Evolutionary conservation across 2,888 invertebrate species (phyloP).

Genomic region (Scaeva pyrastri): DNA sequence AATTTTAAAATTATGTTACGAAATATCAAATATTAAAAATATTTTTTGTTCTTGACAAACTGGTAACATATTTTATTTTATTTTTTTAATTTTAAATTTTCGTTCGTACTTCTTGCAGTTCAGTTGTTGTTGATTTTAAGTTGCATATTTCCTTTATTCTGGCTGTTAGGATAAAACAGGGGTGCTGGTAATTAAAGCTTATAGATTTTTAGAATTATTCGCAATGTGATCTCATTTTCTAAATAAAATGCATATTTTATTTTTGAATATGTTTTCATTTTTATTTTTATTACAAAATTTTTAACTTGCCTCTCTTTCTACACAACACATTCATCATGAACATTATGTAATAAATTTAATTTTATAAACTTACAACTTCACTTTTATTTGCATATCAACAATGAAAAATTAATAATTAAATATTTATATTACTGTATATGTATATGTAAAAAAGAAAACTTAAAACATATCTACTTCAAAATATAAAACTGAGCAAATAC

Average conservation of each 20-base stretch:
- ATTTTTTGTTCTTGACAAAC: too few relatives aligned
- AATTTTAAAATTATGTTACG: too few relatives aligned
- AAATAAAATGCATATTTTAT: neutral
- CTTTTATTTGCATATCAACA: conserved; percentile 64
- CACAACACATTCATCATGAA: conserved; percentile 63
- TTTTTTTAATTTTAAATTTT: too few relatives aligned
- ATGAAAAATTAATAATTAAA: conserved; percentile 54
- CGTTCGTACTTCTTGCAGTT: too few relatives aligned
- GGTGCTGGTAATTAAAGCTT: too few relatives aligned
- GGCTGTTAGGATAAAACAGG: too few relatives aligned
- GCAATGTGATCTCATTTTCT: neutral
- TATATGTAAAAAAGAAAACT: conserved; percentile 34
- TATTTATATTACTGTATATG: neutral
- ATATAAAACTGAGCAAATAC: conserved; percentile 60
- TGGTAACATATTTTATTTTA: too few relatives aligned
- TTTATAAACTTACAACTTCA: conserved; percentile 65
- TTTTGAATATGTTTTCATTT: conserved; percentile 59
- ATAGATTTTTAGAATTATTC: too few relatives aligned
- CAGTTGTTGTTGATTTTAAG: too few relatives aligned
- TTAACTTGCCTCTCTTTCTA: conserved; percentile 47
- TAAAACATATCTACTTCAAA: conserved; percentile 53
- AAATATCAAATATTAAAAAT: too few relatives aligned
- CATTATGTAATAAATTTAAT: conserved; percentile 36
- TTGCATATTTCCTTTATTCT: too few relatives aligned
- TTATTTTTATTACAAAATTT: conserved; percentile 67